Evolutionary conservation across 2,113 vertebrate species (phyloP).

Genomic region (Otocyon megalotis): DNA sequence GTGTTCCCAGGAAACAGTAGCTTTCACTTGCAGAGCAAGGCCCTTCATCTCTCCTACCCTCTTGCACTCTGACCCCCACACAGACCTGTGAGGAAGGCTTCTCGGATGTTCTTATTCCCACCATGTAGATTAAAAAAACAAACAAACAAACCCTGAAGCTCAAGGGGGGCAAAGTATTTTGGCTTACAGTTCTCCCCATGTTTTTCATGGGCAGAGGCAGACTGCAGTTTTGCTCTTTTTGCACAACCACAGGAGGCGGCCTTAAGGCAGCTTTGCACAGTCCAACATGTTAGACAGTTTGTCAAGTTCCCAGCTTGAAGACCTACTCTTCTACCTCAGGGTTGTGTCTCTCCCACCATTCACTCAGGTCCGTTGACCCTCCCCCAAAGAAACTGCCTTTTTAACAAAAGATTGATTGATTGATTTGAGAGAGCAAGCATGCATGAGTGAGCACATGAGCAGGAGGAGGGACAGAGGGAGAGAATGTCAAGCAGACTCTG

Average conservation of each 20-base stretch:
- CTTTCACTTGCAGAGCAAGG: background rate
- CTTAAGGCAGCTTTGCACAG: conserved; percentile 6
- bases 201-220: background rate
- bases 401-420: background rate
- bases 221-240: background rate
- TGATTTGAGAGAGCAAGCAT: background rate
- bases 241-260: background rate
- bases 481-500: background rate
- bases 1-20: background rate
- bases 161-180: background rate
- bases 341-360: background rate
- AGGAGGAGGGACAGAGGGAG: background rate
- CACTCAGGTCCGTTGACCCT: background rate
- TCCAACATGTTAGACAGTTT: background rate
- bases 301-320: background rate
- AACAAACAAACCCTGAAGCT: background rate
- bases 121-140: background rate
- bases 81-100: background rate
- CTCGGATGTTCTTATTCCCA: background rate
- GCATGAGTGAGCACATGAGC: background rate
- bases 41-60: background rate
- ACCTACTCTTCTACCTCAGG: background rate
- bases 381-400: background rate
- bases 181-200: background rate
- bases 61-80: too few species aligned